A percentile compares a stretch with the other conserved stretches of the same genome.
Conservation (phyloP, 2,797 vertebrate species). For the Chloroceryle amazona region DNA sequence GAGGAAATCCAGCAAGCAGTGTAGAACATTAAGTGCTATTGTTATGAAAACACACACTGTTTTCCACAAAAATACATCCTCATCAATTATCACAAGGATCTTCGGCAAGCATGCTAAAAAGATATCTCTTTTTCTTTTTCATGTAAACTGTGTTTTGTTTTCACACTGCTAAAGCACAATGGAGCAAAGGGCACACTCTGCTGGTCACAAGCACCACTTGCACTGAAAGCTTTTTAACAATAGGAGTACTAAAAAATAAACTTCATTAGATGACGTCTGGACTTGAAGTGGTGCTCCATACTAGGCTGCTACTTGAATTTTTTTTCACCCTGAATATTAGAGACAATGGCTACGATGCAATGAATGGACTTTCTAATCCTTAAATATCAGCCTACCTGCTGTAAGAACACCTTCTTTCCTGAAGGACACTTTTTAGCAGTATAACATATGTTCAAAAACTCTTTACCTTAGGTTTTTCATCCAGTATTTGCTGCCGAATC, state of each 20-base stretch:
- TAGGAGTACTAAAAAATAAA: neutral
- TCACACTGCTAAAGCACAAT: neutral
- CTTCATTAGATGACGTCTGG: neutral
- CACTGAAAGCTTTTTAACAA: neutral
- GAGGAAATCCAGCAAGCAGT: neutral
- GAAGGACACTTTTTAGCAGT: neutral
- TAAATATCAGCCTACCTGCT: slow-evolving; percentile 27
- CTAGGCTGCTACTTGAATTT: neutral
- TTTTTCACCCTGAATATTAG: neutral
- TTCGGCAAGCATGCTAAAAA: slow-evolving; percentile 49
- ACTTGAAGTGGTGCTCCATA: neutral
- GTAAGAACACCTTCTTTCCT: neutral
- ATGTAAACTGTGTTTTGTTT: slow-evolving; percentile 57
- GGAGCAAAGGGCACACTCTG: slow-evolving; percentile 66
- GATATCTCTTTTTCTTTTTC: slow-evolving; percentile 53
- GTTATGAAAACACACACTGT: neutral
- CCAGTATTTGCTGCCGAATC: slow-evolving; percentile 94
- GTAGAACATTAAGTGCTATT: neutral
- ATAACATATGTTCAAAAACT: neutral
- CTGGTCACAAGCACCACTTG: slow-evolving; percentile 53
- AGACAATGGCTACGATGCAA: neutral
- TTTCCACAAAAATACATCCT: neutral
- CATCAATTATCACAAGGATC: neutral
- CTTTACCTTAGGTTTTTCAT: slow-evolving; percentile 96
- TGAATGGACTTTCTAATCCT: neutral